These are phyloP conservation scores for Hydropsyche betteni DNA, from an alignment of 2,888 invertebrate species.

Conservation along the genomic window DNA sequence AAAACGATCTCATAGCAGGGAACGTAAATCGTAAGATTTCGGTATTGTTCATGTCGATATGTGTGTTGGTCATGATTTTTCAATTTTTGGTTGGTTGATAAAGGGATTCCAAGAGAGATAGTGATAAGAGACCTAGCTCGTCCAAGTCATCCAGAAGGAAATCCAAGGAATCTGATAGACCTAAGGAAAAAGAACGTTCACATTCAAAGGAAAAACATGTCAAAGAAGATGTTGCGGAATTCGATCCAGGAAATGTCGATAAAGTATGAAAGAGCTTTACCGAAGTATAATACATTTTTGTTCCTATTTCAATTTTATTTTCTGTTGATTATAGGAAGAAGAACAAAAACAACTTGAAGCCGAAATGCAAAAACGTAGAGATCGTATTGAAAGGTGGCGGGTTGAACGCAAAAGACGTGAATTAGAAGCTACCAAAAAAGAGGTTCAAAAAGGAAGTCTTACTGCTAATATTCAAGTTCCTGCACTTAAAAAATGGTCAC, in stretches of 20 bases:
- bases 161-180: constrained; percentile 60
- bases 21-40: constrained; percentile 61
- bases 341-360: constrained; percentile 89
- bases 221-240: constrained; percentile 70
- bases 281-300: constrained; percentile 1
- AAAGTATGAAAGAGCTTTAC: constrained; percentile 65
- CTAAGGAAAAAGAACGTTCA: constrained; percentile 62
- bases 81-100: constrained; percentile 52
- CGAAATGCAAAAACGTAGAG: constrained; percentile 95
- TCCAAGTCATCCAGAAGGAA: constrained; percentile 66
- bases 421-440: constrained; percentile 81
- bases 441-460: constrained; percentile 73
- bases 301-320: constrained; percentile 19
- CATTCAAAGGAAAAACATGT: constrained; percentile 68
- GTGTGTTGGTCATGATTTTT: background rate
- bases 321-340: constrained; percentile 72
- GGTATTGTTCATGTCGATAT: background rate
- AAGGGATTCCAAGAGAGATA: constrained; percentile 67
- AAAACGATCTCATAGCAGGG: constrained; percentile 53
- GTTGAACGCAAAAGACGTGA: constrained; percentile 92
- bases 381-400: constrained; percentile 95
- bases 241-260: constrained; percentile 78
- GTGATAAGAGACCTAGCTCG: constrained; percentile 71
- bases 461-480: constrained; percentile 67
- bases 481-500: constrained; percentile 86